Evolutionary conservation across 2,888 invertebrate genomes (phyloP), one percentile per base, ranked within the genome.

Genomic region (Heteromurus nitidus): DNA sequence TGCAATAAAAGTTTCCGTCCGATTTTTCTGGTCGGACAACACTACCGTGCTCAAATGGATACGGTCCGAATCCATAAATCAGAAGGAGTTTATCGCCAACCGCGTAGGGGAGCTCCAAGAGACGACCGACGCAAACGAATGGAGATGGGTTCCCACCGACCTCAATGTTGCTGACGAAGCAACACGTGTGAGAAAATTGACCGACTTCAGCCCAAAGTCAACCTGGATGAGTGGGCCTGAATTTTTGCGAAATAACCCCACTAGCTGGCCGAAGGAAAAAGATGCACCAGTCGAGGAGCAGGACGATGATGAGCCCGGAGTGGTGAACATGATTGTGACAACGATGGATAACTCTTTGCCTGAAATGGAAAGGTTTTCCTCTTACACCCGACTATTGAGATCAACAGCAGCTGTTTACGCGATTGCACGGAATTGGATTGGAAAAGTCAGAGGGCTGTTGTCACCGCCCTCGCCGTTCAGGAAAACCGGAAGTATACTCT

Each of bases 81-180:
- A n/a, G 2, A 55, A 70, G 24, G 42, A 70, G 20, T 70, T 70
- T 58, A 60, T 58, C 1, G 70, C 42, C 11, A 70, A 70, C 31
- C n/a, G 70, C n/a, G 42, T 58, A 2, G 58, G 70, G 18, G 70
- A 70, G 31, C 22, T 70, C n/a, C 70, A 70, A 1, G 70, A 70
- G 26, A 16, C 1, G 0, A 42, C 42, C 16, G 16, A 58, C 20
- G 16, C 24, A 3, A 1, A 5, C 1, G 58, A 70, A 7, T 70
- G 55, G 55, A 31, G 24, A 2, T 70, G 70, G 70, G 42, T 70
- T 7, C 42, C 58, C 11, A 58, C 70, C 3, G 18, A 22, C 2
- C 7, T 20, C 9, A 70, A 58, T 24, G 58, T 58, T 18, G 70
- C 70, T 18, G 58, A 70, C 44, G 7, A n/a, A 1, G 70, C 55